Conservation (phyloP, 1,140 invertebrate genomes). For the Drosophila kohkoa region DNA sequence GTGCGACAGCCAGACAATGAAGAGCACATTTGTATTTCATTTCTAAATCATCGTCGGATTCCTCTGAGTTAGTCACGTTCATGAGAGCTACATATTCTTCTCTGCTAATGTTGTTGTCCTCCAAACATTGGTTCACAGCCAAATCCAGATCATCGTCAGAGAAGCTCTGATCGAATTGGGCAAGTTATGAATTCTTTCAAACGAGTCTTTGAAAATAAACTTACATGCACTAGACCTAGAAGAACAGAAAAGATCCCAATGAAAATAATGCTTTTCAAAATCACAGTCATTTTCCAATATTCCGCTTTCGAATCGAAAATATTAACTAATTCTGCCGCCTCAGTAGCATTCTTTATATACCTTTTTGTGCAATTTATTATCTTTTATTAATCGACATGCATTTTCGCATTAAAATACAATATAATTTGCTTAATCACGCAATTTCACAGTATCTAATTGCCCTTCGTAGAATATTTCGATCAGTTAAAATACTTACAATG, state of each 20-base stretch:
- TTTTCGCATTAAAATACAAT: neutral
- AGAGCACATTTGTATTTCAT: constrained; percentile 29
- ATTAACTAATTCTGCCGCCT: neutral
- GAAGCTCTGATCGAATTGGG: neutral
- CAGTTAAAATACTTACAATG: neutral
- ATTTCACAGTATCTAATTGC: neutral
- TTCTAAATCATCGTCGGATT: constrained; percentile 2
- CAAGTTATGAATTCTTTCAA: neutral
- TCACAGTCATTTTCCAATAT: neutral
- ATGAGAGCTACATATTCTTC: neutral
- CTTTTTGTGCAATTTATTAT: neutral
- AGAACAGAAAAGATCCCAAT: neutral
- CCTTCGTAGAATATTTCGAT: neutral
- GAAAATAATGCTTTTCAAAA: neutral
- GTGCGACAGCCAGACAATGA: constrained; percentile 6
- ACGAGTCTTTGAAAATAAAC: neutral
- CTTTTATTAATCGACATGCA: neutral
- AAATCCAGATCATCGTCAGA: neutral
- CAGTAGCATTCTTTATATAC: neutral
- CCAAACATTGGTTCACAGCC: neutral
- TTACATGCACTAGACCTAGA: constrained; percentile 11
- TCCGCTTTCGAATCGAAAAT: neutral
- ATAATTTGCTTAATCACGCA: neutral
- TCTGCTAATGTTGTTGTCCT: neutral
- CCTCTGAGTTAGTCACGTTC: neutral